phyloP scores from a whole-genome alignment of 2,797 vertebrate species.

The Florisuga fusca region DNA sequence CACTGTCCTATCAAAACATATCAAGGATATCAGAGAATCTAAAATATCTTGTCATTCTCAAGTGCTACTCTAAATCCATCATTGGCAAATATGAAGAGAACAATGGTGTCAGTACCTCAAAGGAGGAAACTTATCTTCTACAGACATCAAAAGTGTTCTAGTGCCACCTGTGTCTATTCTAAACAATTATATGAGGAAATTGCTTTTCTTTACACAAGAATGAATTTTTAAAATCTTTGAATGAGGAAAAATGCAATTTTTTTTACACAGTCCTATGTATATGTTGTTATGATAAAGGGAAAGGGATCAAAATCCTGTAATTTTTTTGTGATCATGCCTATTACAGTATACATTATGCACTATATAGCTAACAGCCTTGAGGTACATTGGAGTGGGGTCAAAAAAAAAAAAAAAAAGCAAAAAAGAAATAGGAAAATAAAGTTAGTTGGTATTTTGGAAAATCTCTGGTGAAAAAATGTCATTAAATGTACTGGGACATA shows the following conservation, averaged over 20 bases:
- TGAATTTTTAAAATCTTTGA: background rate
- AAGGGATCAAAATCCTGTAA: background rate
- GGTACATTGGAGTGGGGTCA: background rate
- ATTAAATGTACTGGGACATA: background rate
- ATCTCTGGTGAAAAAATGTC: background rate
- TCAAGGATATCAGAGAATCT: background rate
- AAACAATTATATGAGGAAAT: background rate
- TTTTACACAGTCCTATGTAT: background rate
- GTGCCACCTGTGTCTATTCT: background rate
- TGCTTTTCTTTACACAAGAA: background rate
- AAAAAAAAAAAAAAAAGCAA: accelerated
- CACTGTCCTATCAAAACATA: background rate
- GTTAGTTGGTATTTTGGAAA: background rate
- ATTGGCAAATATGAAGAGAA: background rate
- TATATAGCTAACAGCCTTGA: background rate
- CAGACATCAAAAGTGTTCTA: background rate
- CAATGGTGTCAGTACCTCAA: background rate
- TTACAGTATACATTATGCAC: background rate
- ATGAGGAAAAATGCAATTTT: background rate
- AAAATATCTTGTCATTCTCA: background rate
- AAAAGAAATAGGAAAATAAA: accelerated
- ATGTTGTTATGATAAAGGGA: background rate
- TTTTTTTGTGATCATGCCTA: background rate
- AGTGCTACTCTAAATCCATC: background rate
- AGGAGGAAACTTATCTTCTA: background rate